Base-by-base conservation (phyloP, 1,140 invertebrate species). In the Schlechtendalia chinensis region DNA sequence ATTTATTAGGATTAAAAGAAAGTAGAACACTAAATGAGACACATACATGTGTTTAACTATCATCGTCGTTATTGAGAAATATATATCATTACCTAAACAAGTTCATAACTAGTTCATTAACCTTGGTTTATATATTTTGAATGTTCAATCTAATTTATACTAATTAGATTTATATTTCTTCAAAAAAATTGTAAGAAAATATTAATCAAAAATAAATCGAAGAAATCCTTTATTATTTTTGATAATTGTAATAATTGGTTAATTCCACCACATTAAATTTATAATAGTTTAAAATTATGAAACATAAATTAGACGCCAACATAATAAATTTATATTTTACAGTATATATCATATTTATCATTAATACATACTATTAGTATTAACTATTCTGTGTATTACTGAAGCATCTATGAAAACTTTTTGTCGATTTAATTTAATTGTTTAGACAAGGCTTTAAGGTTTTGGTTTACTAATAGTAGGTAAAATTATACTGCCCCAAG, bases 101-200 rank as follows among this genome's bases (percentile, higher is more conserved):
- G 32, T 77, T 45, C 19, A 58, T n/a, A 58, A 59, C 54, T 53
- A 59, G 72, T 77, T 77, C n/a, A 39, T 58, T 45, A 77, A 77
- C 54, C 29, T 77, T 19, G 1, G 54, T 45, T 59, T 5, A 72
- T 32, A 29, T 50, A 27, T 54, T 10, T 54, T 54, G 12, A 72
- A 5, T 10, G 17, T 54, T 72, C 53, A 54, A 71, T n/a, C 8
- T 71, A 71, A 27, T 71, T 27, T 19, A 71, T 11, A 71, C 16
- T 12, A 19, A 53, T 53, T 53, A 53, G 1, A 47, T 71, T 53
- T 47, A 29, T 19, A 29, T 54, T 72, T 54, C 29, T 10, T 29
- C 11, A n/a, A 54, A 19, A n/a, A 54, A 54, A 54, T 56, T 56
- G n/a, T n/a, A 8, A 56, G 19, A 56, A 56, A 22, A 56, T 22